A percentile compares a stretch with the other conserved stretches of the same genome.
These are phyloP conservation scores for Crossocerus cetratus DNA, from an alignment of 2,888 invertebrate species.

Conservation along the genomic window DNA sequence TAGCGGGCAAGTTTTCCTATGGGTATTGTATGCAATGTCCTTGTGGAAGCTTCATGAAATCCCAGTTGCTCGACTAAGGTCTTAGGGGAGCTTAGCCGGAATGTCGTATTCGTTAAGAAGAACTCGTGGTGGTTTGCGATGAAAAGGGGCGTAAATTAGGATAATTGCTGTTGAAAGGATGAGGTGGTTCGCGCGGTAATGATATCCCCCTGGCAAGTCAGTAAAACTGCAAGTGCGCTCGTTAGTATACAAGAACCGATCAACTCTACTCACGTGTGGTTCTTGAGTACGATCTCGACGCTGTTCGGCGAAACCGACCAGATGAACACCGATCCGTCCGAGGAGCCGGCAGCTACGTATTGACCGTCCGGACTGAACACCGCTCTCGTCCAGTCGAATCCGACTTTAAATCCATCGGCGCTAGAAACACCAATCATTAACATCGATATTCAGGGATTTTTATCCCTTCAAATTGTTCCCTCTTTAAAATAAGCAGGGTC, in stretches of 20 bases:
- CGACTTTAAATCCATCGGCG: conserved; percentile 96
- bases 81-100: not conserved
- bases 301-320: conserved; percentile 91
- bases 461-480: not conserved
- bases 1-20: conserved; percentile 50
- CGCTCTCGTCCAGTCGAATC: conserved; percentile 95
- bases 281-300: conserved; percentile 88
- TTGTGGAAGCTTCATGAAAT: not conserved
- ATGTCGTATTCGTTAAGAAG: not conserved
- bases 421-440: conserved; percentile 79
- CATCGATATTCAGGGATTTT: not conserved
- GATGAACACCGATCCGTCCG: conserved; percentile 93
- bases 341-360: conserved; percentile 93
- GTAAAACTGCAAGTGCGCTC: not conserved
- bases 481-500: not conserved
- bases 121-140: not conserved
- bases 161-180: conserved; percentile 48
- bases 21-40: conserved; percentile 42
- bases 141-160: not conserved
- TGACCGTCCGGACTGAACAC: conserved; percentile 94
- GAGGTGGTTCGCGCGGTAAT: conserved; percentile 12
- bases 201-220: not conserved
- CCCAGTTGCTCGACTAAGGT: not conserved
- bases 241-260: not conserved
- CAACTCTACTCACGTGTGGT: conserved; percentile 85